A percentile compares a stretch with the other conserved stretches of the same genome.
phyloP scores from a whole-genome alignment of 2,797 vertebrate genomes.

The Smutsia temminckii region DNA sequence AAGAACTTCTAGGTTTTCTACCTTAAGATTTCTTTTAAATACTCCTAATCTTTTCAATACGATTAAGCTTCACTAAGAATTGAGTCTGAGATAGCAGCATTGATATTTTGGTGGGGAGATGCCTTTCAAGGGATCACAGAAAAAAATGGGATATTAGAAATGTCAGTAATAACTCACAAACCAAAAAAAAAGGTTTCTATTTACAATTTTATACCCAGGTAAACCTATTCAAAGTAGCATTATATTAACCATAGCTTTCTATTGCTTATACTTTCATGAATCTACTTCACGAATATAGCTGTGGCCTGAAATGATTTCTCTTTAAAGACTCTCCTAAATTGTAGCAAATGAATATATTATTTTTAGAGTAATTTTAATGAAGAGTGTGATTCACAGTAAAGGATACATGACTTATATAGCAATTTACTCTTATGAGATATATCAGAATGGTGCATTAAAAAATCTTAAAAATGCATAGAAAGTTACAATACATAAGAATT shows the following conservation, averaged over 20 bases:
- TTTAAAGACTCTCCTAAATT: neutral
- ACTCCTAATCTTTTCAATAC: constrained; percentile 32
- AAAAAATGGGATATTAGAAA: neutral
- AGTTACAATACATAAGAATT: neutral
- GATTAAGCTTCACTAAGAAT: constrained; percentile 24
- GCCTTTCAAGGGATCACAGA: neutral
- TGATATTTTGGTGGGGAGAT: neutral
- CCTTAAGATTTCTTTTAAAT: constrained; percentile 48
- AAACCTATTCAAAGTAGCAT: neutral
- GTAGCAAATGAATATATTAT: neutral
- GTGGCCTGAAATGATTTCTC: neutral
- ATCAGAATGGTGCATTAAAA: neutral
- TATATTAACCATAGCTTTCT: neutral
- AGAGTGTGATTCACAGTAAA: neutral
- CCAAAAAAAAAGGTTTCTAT: neutral
- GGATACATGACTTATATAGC: neutral
- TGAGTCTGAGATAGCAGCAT: neutral
- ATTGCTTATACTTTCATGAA: neutral
- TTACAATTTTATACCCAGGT: neutral
- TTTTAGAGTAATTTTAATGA: neutral
- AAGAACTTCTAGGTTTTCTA: constrained; percentile 8
- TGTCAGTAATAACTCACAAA: neutral
- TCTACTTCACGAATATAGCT: neutral
- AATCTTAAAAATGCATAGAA: neutral
- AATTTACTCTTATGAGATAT: neutral